phyloP scores from a whole-genome alignment of 2,888 invertebrate species.

The Monopis laevigella region DNA sequence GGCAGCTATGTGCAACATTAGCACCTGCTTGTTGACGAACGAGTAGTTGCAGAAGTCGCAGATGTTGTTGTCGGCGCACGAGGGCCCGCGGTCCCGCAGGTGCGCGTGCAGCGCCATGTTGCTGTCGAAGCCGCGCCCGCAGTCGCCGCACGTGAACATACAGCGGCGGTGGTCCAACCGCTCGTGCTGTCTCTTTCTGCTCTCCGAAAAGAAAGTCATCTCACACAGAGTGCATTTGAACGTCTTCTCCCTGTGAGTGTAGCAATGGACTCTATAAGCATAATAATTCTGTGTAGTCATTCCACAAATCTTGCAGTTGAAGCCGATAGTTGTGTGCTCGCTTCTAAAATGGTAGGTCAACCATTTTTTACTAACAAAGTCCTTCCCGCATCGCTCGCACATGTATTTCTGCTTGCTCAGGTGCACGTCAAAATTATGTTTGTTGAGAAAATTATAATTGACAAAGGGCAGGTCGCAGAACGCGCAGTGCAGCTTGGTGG shows the following conservation, averaged over 20 bases:
- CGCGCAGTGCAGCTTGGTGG: background rate
- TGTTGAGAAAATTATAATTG: background rate
- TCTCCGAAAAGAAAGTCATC: background rate
- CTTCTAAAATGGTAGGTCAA: background rate
- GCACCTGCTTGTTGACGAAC: no score
- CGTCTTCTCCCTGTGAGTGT: background rate
- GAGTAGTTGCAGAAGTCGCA: no score
- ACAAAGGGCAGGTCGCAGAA: background rate
- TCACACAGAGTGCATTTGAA: background rate
- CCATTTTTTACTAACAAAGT: background rate
- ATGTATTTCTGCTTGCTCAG: background rate
- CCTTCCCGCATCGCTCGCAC: background rate
- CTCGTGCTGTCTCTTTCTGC: background rate
- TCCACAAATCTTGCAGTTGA: background rate
- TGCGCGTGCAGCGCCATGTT: no score
- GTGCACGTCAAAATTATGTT: background rate
- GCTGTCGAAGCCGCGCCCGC: background rate
- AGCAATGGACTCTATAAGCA: background rate
- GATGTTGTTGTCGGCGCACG: no score
- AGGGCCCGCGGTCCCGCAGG: no score
- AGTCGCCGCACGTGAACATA: background rate
- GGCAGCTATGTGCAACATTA: no score
- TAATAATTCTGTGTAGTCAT: background rate
- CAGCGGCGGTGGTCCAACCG: background rate
- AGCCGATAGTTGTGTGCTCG: background rate